Base-by-base conservation (phyloP, 2,797 vertebrate genomes). In the Picus viridis region DNA sequence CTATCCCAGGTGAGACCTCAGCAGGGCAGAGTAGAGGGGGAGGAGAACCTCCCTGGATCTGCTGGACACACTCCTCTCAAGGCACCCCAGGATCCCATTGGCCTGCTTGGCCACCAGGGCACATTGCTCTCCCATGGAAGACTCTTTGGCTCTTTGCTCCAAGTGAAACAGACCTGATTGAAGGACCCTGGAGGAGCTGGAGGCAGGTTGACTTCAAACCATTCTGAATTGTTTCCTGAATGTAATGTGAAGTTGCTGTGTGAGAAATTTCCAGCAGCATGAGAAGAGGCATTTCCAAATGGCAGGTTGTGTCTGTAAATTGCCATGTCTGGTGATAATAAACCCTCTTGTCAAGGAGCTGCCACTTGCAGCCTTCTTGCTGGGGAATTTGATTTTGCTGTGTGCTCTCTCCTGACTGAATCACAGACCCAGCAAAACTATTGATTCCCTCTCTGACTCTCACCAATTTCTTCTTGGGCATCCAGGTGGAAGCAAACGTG, bases 201-300 rank as follows among this genome's bases (percentile, higher is more conserved):
- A 96, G 91, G 94, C 92, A 91, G 77, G 86, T 45, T 89, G 90
- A 86, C 95, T 92, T 67, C 93, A 95, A 78, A 92, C 78, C 80
- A 75, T 93, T 91, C 84, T 75, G 94, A 97, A 96, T 91, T 86
- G 81, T 97, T 93, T 95, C 94, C 70, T 89, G 93, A 91, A 68
- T 88, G 70, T 88, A 73, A 63, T 90, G 56, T 81, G 69, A 16
- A 95, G 74, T 92, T 90, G 84, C 88, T 89, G 78, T 74, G 83
- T 74, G 83, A 96, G 63, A 94, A 89, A 92, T 96, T 89, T 95
- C 80, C 65, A 80, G 86, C 74, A 47, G 80, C 57, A 45, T 81
- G 88, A 95, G 93, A 90, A 84, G 36, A 91, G 86, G 41, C 78
- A 63, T 94, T 96, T 94, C 81, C 90, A 81, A 94, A 88, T 84